Conservation (phyloP, 2,113 vertebrate species). For the Chrysochloris asiatica region DNA sequence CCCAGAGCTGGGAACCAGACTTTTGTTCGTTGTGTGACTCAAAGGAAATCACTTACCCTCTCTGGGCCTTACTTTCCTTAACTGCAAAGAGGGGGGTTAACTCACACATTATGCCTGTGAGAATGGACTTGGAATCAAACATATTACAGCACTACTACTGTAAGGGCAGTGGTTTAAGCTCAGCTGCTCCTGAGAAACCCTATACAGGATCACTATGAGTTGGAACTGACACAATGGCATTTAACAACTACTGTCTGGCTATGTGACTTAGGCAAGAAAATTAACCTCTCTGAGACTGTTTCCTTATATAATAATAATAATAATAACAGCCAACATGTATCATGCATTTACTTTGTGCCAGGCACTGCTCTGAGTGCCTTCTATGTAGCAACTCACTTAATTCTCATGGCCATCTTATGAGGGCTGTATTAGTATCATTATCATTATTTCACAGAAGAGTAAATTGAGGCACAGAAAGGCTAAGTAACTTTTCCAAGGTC, state of each 20-base stretch:
- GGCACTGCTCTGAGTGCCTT: slow-evolving; percentile 24
- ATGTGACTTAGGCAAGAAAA: not conserved
- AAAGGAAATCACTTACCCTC: not conserved
- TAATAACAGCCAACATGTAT: not conserved
- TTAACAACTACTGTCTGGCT: too few relatives aligned
- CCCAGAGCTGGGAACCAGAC: not conserved
- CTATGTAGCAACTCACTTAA: not conserved
- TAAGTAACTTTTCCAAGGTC: slow-evolving; percentile 29
- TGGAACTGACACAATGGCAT: too few relatives aligned
- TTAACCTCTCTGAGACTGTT: not conserved
- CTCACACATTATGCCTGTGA: not conserved
- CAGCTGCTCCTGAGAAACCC: too few relatives aligned
- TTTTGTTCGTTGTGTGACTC: not conserved
- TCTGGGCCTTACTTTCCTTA: slow-evolving; percentile 27
- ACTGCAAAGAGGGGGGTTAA: not conserved
- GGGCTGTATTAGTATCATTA: not conserved
- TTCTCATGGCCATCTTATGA: not conserved
- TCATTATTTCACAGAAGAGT: slow-evolving; percentile 4
- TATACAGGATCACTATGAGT: too few relatives aligned
- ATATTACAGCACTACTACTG: not conserved
- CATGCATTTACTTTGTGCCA: not conserved
- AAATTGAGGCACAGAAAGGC: slow-evolving; percentile 30
- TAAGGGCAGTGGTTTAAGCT: too few relatives aligned
- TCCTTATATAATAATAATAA: not conserved
- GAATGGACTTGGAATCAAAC: not conserved